These are phyloP conservation scores for Cheilosia pagana DNA, from an alignment of 2,888 invertebrate genomes.

Conservation along the genomic window DNA sequence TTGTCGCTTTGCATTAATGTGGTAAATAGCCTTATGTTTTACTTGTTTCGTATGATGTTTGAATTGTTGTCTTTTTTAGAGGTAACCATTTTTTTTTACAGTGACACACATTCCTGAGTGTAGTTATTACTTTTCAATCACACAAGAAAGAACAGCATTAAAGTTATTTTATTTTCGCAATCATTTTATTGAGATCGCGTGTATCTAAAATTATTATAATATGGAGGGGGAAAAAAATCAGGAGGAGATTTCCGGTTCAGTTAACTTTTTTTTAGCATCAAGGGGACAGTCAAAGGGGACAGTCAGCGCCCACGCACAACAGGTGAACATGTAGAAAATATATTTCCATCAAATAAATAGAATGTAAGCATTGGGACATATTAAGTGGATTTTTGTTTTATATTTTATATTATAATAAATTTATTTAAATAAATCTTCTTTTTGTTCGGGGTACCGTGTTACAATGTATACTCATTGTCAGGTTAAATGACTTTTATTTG, in stretches of 20 bases:
- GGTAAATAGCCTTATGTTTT: slow-evolving; percentile 1
- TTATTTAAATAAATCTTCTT: slow-evolving; percentile 17
- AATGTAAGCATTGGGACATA: slow-evolving; percentile 24
- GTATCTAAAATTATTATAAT: slow-evolving; percentile 41
- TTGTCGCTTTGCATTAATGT: slow-evolving; percentile 46
- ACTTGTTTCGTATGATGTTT: background rate
- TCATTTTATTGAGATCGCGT: slow-evolving; percentile 49
- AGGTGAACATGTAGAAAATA: slow-evolving; percentile 57
- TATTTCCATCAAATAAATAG: slow-evolving; percentile 15
- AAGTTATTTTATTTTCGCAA: slow-evolving; percentile 17
- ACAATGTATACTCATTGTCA: slow-evolving; percentile 66
- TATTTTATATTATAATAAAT: slow-evolving; percentile 5
- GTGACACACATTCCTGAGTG: slow-evolving; percentile 35
- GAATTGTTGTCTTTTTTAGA: background rate
- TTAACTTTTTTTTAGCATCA: slow-evolving; percentile 15
- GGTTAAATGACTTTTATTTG: slow-evolving; percentile 70
- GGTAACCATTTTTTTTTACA: slow-evolving; percentile 20
- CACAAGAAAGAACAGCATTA: slow-evolving; percentile 34
- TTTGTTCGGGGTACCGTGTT: slow-evolving; percentile 15
- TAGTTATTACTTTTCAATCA: slow-evolving; percentile 26
- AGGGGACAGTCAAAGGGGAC: slow-evolving; percentile 50
- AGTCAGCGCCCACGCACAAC: slow-evolving; percentile 66
- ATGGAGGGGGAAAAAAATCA: background rate
- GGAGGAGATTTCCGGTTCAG: slow-evolving; percentile 46
- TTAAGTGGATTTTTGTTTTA: slow-evolving; percentile 39